Evolutionary conservation across 53 echinoderm and acorn worm species (phyloP), one percentile per base, ranked within the genome.

Genomic region (Astropecten irregularis): DNA sequence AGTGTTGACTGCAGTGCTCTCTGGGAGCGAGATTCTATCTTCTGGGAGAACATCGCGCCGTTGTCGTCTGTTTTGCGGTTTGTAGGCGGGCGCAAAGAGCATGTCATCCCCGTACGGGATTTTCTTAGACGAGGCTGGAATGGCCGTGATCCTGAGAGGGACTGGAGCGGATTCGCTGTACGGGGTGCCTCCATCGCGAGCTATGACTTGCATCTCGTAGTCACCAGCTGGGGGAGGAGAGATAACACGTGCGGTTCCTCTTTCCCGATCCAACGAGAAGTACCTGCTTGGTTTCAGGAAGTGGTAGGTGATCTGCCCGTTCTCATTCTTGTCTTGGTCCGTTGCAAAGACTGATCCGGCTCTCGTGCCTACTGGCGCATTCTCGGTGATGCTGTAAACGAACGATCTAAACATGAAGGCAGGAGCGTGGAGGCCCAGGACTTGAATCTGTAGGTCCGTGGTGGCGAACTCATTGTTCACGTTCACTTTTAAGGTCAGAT

Each of bases 91-190:
- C 8, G 89, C 76, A 51, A 73, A 89, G 9, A 95, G 14, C 21
- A 95, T 91, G 67, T 95, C 95, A 53, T 94, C 67, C 14, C 91
- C 95, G 8, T 88, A 89, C 5, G 95, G 91, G 46, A 65, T 69
- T 32, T 83, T 86, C 3, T 52, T 37, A 1, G 86, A 48, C 20
- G 92, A 81, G 51, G 55, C 37, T 0, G 89, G 62, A 19, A 71
- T 53, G 8, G 88, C 91, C 4, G 61, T 85, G 32, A 95, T 49
- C 22, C 47, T 26, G 26, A 82, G 19, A 13, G 68, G 73, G 7
- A 86, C 89, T 21, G 88, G 77, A n/a, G 89, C 84, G 35, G 94
- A 85, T 21, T 82, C 82, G 14, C 32, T 42, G 9, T 67, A 73
- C 9, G 92, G 92, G 21, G 64, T 59, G 7, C 95, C 95, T 57